These are phyloP conservation scores for Coregonus suidteri DNA, from an alignment of 2,797 vertebrate species.

Conservation along the genomic window DNA sequence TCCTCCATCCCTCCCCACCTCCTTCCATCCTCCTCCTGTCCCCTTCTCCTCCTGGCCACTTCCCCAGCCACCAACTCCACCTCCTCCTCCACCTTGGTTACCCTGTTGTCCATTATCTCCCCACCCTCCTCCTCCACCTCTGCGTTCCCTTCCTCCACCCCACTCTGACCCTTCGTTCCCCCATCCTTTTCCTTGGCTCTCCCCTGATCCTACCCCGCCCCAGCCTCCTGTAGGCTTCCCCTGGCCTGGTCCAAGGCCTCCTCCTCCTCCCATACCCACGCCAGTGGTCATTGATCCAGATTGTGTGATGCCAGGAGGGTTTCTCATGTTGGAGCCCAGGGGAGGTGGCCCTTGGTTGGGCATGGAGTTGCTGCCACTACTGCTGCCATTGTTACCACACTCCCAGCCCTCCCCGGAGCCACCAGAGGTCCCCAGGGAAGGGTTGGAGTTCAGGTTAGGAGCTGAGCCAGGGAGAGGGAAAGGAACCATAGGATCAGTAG, in stretches of 20 bases:
- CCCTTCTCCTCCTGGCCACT: constrained; percentile 86
- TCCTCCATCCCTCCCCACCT: constrained; percentile 62
- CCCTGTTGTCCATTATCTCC: constrained; percentile 68
- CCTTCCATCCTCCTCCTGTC: constrained; percentile 45
- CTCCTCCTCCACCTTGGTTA: constrained; percentile 67
- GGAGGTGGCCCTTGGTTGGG: constrained; percentile 67
- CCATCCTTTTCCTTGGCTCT: constrained; percentile 87
- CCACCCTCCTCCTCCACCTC: constrained; percentile 57
- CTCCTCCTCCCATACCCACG: constrained; percentile 52
- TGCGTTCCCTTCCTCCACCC: constrained; percentile 77
- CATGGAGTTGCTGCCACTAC: constrained; percentile 84
- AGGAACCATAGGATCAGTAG: constrained; percentile 74
- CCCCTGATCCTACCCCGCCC: constrained; percentile 60
- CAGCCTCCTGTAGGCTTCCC: constrained; percentile 89
- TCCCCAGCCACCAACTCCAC: constrained; percentile 65
- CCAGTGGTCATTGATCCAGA: constrained; percentile 62
- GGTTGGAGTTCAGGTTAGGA: constrained; percentile 56
- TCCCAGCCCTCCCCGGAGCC: constrained; percentile 87
- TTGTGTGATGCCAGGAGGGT: constrained; percentile 67
- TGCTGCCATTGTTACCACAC: constrained; percentile 90
- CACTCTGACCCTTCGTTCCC: constrained; percentile 76
- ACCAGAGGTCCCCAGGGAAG: constrained; percentile 57
- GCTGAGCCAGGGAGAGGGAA: constrained; percentile 31
- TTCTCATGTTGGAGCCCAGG: constrained; percentile 69
- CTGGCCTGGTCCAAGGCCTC: constrained; percentile 66